phyloP scores from a whole-genome alignment of 2,113 vertebrate species.

The Ictalurus furcatus region DNA sequence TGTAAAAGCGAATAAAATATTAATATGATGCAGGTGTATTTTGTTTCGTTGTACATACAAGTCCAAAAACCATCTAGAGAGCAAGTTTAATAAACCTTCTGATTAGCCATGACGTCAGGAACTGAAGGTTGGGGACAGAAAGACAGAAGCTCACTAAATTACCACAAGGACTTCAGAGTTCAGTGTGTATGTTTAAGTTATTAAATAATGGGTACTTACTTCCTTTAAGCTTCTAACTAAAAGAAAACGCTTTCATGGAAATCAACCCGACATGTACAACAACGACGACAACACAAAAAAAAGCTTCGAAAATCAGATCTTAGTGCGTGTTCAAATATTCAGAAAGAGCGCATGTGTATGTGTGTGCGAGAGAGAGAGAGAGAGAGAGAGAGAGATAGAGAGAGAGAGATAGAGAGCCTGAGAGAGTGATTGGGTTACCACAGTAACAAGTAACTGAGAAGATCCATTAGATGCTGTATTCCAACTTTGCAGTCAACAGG shows the following conservation, averaged over 20 bases:
- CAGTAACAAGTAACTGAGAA: slow-evolving; percentile 32
- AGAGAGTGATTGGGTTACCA: neutral
- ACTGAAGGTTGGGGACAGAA: slow-evolving; percentile 58
- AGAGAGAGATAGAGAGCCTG: neutral
- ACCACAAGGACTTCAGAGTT: slow-evolving; percentile 78
- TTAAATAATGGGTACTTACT: slow-evolving; percentile 82
- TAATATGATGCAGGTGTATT: slow-evolving; percentile 75
- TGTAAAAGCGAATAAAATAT: slow-evolving; percentile 87
- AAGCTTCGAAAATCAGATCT: slow-evolving; percentile 48
- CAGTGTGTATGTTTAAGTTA: slow-evolving; percentile 82
- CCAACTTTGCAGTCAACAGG: slow-evolving; percentile 63
- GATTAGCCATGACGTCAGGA: slow-evolving; percentile 64
- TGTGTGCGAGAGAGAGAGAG: neutral
- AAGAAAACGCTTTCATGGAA: slow-evolving; percentile 84
- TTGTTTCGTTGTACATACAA: slow-evolving; percentile 70
- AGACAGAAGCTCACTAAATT: slow-evolving; percentile 71
- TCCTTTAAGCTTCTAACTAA: slow-evolving; percentile 75
- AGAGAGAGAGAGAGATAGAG: neutral
- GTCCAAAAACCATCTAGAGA: slow-evolving; percentile 78
- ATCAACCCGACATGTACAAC: slow-evolving; percentile 85
- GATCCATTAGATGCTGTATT: slow-evolving; percentile 29
- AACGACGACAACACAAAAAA: slow-evolving; percentile 74
- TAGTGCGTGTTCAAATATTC: slow-evolving; percentile 20
- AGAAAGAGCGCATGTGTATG: slow-evolving; percentile 3
- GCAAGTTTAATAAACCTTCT: slow-evolving; percentile 79